Percentiles rank a stretch among this genome's conserved stretches.
phyloP scores from a whole-genome alignment of 2,888 invertebrate species.

The Dyspetes luteomarginatus region DNA sequence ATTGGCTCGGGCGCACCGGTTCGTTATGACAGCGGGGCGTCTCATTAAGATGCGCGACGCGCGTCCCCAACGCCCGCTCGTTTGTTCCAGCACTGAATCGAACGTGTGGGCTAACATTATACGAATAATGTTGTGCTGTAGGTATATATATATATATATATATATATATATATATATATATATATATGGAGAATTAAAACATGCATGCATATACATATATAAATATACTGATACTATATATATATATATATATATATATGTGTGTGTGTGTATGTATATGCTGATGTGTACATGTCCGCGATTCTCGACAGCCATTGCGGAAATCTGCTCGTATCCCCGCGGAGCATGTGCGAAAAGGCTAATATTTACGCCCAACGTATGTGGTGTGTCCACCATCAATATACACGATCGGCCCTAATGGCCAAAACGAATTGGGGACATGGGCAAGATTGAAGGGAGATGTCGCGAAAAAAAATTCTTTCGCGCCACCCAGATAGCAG shows the following conservation, averaged over 20 bases:
- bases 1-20: conserved; percentile 75
- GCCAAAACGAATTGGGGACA: conserved; percentile 67
- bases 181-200: too few relatives aligned
- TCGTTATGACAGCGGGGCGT: conserved; percentile 80
- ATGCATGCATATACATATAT: conserved; percentile 12
- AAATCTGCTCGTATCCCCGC: conserved; percentile 16
- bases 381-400: conserved; percentile 30
- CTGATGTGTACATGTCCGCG: background rate
- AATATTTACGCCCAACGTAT: background rate
- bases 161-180: conserved; percentile 29
- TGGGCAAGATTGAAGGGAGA: conserved; percentile 16
- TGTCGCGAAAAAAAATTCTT: conserved; percentile 59
- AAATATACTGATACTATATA: conserved; percentile 18
- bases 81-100: conserved; percentile 76
- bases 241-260: conserved; percentile 21
- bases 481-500: conserved; percentile 61
- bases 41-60: conserved; percentile 80
- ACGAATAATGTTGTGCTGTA: conserved; percentile 45
- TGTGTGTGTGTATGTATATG: background rate
- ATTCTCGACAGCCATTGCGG: conserved; percentile 34
- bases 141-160: conserved; percentile 6
- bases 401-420: conserved; percentile 61
- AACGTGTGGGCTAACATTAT: conserved; percentile 69
- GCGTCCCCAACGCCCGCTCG: conserved; percentile 73
- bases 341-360: background rate